Evolutionary conservation across 2,797 vertebrate species (phyloP).

Genomic region (Heterohyrax brucei): DNA sequence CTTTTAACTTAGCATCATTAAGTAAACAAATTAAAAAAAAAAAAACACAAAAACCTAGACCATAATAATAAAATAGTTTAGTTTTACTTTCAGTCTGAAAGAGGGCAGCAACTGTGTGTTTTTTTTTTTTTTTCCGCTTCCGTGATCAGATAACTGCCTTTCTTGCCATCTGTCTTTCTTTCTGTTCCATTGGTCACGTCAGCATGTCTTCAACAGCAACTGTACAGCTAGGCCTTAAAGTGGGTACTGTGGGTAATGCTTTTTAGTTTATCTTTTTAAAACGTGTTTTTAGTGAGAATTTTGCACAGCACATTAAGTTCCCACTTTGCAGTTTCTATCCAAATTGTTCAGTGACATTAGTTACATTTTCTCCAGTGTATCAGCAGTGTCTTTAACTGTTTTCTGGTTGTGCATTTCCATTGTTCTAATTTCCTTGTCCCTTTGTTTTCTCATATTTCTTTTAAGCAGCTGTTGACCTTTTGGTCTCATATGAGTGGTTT

Average conservation of each 20-base stretch:
- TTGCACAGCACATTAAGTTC: neutral
- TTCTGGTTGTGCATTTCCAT: neutral
- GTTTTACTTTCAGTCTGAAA: neutral
- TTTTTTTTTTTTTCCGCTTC: neutral
- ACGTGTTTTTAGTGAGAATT: neutral
- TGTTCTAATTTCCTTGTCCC: neutral
- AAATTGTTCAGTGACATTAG: neutral
- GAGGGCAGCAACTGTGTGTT: neutral
- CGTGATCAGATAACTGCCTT: neutral
- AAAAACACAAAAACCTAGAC: neutral
- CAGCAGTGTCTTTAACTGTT: neutral
- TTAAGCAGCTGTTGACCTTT: neutral
- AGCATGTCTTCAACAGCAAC: neutral
- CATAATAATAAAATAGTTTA: neutral
- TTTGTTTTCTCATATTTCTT: neutral
- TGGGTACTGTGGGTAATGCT: neutral
- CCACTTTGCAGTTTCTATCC: neutral
- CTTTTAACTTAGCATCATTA: constrained; percentile 36
- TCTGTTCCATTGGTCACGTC: neutral
- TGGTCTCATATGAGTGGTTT: neutral
- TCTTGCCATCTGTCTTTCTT: neutral
- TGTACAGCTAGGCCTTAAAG: neutral
- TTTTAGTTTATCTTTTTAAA: neutral
- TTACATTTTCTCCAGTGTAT: neutral
- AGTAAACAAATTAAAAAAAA: constrained; percentile 12